Conservation (phyloP, 30 jellyfish, hydroid and myxozoan genomes). For the Aurelia coerulea region DNA sequence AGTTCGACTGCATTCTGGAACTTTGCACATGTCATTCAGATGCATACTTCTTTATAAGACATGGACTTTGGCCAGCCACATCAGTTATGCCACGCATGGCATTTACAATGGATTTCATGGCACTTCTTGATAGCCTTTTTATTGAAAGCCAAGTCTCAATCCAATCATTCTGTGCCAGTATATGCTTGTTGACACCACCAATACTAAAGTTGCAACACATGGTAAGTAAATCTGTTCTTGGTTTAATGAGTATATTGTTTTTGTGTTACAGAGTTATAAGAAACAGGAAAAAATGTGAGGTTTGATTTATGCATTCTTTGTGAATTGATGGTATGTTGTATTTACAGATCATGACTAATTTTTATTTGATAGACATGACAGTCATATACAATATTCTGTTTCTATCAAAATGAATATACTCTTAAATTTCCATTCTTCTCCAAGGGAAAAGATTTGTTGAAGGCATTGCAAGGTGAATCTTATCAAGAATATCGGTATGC, state of each 20-base stretch:
- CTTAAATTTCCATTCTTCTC: not conserved
- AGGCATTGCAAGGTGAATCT: constrained; percentile 19
- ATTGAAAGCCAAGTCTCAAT: not conserved
- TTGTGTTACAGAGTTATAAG: too few relatives aligned
- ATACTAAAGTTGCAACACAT: not conserved
- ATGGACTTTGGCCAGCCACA: constrained; percentile 26
- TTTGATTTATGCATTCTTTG: too few relatives aligned
- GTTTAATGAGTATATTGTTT: too few relatives aligned
- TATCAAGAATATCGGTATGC: constrained; percentile 19
- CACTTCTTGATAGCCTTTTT: constrained; percentile 7
- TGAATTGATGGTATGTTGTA: too few relatives aligned
- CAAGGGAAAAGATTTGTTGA: constrained; percentile 23
- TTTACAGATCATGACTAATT: too few relatives aligned
- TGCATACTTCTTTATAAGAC: constrained; percentile 14
- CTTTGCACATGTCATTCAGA: constrained; percentile 9
- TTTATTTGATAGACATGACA: too few relatives aligned
- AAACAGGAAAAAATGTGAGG: too few relatives aligned
- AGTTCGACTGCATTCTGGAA: constrained; percentile 2
- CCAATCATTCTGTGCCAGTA: constrained; percentile 24
- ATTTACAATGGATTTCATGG: constrained; percentile 18
- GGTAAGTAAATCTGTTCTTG: not conserved
- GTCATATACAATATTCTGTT: too few relatives aligned
- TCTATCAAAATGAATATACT: too few relatives aligned
- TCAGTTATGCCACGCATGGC: constrained; percentile 26
- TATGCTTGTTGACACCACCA: constrained; percentile 11